Conservation (phyloP, 2,113 vertebrate species). For the Telmatochromis bifrenatus region DNA sequence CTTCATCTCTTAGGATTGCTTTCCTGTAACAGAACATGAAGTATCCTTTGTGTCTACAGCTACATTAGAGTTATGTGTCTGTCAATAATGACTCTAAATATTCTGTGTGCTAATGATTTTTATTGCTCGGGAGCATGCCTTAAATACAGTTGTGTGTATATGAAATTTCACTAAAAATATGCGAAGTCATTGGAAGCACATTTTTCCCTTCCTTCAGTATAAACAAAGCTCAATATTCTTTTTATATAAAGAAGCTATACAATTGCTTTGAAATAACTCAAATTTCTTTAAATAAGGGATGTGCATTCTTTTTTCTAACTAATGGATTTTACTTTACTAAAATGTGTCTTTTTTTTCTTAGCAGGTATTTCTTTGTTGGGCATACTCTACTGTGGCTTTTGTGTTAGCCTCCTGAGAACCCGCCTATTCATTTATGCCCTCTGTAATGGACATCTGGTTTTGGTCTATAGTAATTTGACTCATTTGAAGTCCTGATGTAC, state of each 20-base stretch:
- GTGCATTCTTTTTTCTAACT: background rate
- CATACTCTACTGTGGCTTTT: background rate
- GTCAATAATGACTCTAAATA: background rate
- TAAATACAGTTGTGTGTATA: background rate
- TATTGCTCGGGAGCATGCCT: background rate
- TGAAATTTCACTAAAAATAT: background rate
- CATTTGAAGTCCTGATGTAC: background rate
- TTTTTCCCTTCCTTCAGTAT: background rate
- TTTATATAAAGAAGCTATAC: background rate
- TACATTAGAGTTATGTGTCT: background rate
- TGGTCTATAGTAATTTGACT: background rate
- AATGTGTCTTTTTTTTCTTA: background rate
- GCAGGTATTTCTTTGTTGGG: background rate
- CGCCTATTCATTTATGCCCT: background rate
- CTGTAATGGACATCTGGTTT: background rate
- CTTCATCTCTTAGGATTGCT: background rate
- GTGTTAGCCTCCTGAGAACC: background rate
- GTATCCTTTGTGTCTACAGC: background rate
- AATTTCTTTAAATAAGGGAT: background rate
- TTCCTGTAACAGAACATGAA: background rate
- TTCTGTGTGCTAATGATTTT: background rate
- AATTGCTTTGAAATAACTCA: background rate
- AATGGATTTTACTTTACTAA: background rate
- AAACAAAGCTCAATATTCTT: background rate
- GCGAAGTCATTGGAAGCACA: rapidly evolving